Percentiles rank a stretch among this genome's conserved stretches.
Evolutionary conservation across 2,888 invertebrate species (phyloP).

Genomic region (Apoda limacodes): DNA sequence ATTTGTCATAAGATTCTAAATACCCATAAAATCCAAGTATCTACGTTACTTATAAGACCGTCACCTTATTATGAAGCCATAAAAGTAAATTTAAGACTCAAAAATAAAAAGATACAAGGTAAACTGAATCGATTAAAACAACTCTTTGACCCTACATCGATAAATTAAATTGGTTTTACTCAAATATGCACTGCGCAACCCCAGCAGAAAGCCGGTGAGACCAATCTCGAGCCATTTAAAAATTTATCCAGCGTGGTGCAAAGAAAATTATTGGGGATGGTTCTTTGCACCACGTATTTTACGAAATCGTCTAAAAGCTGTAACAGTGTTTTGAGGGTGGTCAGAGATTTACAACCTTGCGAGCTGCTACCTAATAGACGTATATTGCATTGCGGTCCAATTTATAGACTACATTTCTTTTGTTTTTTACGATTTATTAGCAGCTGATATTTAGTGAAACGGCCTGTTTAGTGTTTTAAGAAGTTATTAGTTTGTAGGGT

Average conservation of each 20-base stretch:
- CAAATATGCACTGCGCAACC: too few species aligned
- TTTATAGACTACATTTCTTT: conserved; percentile 63
- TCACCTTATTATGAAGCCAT: too few species aligned
- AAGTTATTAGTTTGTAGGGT: too few species aligned
- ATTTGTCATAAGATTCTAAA: too few species aligned
- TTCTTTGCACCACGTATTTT: conserved; percentile 8
- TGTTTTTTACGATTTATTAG: conserved; percentile 53
- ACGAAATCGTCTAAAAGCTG: conserved; percentile 24
- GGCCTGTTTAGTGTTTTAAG: conserved; percentile 33
- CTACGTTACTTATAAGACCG: too few species aligned
- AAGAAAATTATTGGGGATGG: conserved; percentile 25
- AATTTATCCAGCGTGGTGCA: conserved; percentile 49
- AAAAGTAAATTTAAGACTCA: too few species aligned
- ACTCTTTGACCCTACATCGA: too few species aligned
- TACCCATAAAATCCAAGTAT: too few species aligned
- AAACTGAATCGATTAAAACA: too few species aligned
- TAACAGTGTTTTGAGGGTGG: conserved; percentile 49
- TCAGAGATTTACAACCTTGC: conserved; percentile 56
- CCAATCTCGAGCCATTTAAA: conserved; percentile 45
- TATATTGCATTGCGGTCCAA: conserved; percentile 58
- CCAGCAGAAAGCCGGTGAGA: too few species aligned
- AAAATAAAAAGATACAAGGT: too few species aligned
- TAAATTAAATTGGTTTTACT: too few species aligned
- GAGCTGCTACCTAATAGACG: conserved; percentile 60
- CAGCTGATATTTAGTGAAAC: conserved; percentile 30